Evolutionary conservation across 1,140 invertebrate genomes (phyloP), one percentile per base, ranked within the genome.

Genomic region (Drosophila suzukii): DNA sequence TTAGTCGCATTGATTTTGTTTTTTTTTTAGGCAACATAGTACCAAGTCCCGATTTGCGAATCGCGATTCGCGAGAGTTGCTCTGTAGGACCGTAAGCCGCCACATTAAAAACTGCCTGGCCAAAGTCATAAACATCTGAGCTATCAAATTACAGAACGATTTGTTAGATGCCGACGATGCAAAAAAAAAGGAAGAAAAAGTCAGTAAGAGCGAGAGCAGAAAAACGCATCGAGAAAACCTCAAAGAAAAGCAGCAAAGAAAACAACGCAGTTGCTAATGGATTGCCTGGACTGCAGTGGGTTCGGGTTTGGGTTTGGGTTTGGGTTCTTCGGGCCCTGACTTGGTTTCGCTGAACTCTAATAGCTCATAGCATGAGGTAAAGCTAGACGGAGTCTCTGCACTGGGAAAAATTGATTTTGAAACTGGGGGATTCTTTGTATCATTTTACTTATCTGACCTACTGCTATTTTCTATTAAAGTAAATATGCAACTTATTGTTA

Each of bases 81-180:
- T 72, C 50, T 75, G 38, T 44, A 55, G 44, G 53, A 65, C 71
- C 71, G 59, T 53, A 57, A 65, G 73, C 53, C 80, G 79, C 66
- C 80, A 65, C 84, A 89, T 89, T 89, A 83, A 89, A 84, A 83
- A 88, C 83, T 77, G 83, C 84, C 75, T 66, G 63, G 83, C 79
- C 84, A 78, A 51, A 89, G 84, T 89, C 84, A 89, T 89, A 89
- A 89, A 84, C 84, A 84, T 89, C 84, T 89, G 76, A 89, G 84
- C 84, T 89, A 89, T 89, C 84, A 89, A 89, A 89, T 89, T 89
- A 89, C 84, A 89, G 84, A 89, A 89, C 84, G 84, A 89, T 89
- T 89, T 89, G 84, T 89, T 89, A 89, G 84, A 84, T 89, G 84
- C 84, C 84, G 84, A 68, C 77, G 65, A 78, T 89, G 79, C 68